phyloP scores from a whole-genome alignment of 2,888 invertebrate species.

The Orthosia gothica region DNA sequence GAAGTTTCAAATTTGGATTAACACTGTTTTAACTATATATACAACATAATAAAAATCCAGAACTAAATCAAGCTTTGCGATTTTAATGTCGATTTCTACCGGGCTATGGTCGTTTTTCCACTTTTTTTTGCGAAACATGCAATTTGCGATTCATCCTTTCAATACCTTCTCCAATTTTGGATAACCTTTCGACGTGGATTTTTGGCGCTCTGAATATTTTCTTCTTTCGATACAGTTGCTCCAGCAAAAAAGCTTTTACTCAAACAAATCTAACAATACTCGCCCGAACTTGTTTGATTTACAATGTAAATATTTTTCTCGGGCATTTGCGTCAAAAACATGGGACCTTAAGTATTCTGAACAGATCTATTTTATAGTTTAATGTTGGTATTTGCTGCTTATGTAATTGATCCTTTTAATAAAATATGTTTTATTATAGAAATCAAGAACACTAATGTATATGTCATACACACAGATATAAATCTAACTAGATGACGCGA shows the following conservation, averaged over 20 bases:
- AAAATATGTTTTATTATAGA: background rate
- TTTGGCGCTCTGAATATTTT: slow-evolving; percentile 10
- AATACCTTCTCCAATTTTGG: slow-evolving; percentile 3
- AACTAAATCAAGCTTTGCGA: no score
- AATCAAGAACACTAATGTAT: background rate
- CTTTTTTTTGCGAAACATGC: background rate
- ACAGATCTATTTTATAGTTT: background rate
- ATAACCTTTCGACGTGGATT: slow-evolving; percentile 1
- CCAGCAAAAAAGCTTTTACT: slow-evolving; percentile 33
- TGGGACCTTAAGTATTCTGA: background rate
- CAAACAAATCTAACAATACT: slow-evolving; percentile 38
- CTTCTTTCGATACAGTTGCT: slow-evolving; percentile 16
- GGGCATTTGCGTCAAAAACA: slow-evolving; percentile 19
- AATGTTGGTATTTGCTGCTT: background rate
- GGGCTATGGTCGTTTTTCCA: no score
- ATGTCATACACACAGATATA: no score
- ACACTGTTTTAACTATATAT: no score
- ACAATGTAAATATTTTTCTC: slow-evolving; percentile 37
- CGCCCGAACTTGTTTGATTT: slow-evolving; percentile 29
- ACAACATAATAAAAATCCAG: no score
- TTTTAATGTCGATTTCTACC: no score
- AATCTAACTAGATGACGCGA: no score
- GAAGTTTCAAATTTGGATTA: no score
- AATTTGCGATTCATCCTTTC: background rate
- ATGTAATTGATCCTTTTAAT: background rate